Conservation (phyloP, 2,113 vertebrate genomes). For the Colistium nudipinnis region DNA sequence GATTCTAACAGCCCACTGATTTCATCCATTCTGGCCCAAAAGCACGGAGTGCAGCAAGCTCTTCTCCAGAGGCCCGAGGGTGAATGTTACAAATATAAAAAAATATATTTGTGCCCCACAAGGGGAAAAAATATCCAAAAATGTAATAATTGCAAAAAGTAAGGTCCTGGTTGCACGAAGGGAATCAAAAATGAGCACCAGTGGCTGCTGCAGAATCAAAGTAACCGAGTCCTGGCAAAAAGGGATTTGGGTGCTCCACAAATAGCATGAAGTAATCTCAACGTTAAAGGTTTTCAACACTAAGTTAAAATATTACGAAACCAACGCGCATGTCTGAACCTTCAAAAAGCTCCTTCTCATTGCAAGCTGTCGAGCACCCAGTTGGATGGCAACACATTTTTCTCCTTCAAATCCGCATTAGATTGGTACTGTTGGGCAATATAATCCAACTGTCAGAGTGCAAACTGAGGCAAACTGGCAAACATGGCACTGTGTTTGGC, state of each 20-base stretch:
- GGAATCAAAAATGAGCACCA: background rate
- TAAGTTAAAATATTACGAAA: conserved; percentile 47
- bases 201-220: conserved; percentile 14
- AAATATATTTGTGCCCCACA: background rate
- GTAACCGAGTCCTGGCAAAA: background rate
- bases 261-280: conserved; percentile 52
- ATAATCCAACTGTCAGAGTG: conserved; percentile 57
- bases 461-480: conserved; percentile 23
- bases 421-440: conserved; percentile 47
- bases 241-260: conserved; percentile 14
- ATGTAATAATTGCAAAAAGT: background rate
- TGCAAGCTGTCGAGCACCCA: background rate
- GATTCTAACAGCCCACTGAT: conserved; percentile 36
- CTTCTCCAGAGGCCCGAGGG: background rate
- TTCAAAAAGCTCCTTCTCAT: background rate
- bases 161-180: background rate
- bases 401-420: conserved; percentile 42
- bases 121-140: background rate
- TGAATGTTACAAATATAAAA: background rate
- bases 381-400: conserved; percentile 14
- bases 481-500: background rate
- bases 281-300: conserved; percentile 39
- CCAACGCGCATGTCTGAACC: background rate
- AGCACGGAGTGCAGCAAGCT: background rate
- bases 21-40: conserved; percentile 53